These are phyloP conservation scores for Sanderia malayensis DNA, from an alignment of 30 jellyfish, hydroid and myxozoan species.

Conservation along the genomic window DNA sequence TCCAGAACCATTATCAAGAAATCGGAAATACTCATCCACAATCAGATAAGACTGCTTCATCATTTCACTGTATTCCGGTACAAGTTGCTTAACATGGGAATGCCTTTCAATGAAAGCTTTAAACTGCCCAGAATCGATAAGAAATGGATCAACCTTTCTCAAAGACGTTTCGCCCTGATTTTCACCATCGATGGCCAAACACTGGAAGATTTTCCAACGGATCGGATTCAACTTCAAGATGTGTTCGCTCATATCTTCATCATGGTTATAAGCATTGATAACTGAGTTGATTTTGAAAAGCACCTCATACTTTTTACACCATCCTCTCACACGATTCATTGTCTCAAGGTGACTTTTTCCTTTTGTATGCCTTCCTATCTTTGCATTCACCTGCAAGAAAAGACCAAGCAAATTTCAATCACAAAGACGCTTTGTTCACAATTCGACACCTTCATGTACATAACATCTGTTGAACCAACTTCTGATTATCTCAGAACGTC, in stretches of 20 bases:
- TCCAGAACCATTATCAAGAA: conserved; percentile 60
- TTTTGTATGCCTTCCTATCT: conserved; percentile 57
- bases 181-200: conserved; percentile 50
- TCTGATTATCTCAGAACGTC: too few relatives aligned
- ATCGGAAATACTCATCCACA: conserved; percentile 73
- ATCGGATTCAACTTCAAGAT: conserved; percentile 52
- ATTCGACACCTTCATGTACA: too few relatives aligned
- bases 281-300: conserved; percentile 64
- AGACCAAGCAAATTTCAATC: too few relatives aligned
- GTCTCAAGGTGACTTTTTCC: conserved; percentile 64
- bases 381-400: conserved; percentile 61
- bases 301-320: conserved; percentile 52
- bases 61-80: conserved; percentile 67
- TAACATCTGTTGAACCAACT: too few relatives aligned
- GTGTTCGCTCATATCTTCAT: conserved; percentile 61
- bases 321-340: conserved; percentile 37
- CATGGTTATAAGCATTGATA: conserved; percentile 52
- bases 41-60: conserved; percentile 57
- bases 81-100: conserved; percentile 48
- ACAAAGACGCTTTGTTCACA: too few relatives aligned
- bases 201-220: conserved; percentile 74
- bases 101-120: conserved; percentile 51
- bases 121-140: conserved; percentile 59
- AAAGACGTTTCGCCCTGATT: conserved; percentile 63
- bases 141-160: conserved; percentile 57